Percentiles rank a stretch among this genome's conserved stretches.
Conservation (phyloP, 1,140 invertebrate species). For the Diachasma alloeum region DNA sequence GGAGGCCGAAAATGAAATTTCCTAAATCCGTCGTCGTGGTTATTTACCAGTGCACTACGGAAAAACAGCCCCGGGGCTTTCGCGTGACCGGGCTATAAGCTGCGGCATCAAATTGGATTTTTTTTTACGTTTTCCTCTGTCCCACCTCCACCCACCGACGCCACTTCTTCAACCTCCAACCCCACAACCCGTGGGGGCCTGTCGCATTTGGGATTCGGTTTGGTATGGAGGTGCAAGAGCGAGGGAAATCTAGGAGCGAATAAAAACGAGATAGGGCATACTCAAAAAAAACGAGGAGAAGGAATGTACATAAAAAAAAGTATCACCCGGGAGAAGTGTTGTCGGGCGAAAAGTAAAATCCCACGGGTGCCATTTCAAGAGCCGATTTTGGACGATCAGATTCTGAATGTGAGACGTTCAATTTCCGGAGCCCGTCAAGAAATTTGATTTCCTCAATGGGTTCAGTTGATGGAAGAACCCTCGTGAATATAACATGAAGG, state of each 20-base stretch:
- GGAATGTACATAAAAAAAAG: not conserved
- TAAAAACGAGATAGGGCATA: not conserved
- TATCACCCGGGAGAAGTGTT: conserved; percentile 14
- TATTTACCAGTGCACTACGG: conserved; percentile 10
- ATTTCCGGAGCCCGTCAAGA: conserved; percentile 28
- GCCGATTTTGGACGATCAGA: conserved; percentile 25
- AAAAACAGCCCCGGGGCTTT: conserved; percentile 6
- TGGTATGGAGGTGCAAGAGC: not conserved
- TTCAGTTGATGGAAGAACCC: not conserved
- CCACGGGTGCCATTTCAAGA: conserved; percentile 17
- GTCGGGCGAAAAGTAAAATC: conserved; percentile 12
- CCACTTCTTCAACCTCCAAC: not conserved
- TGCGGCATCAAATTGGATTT: conserved; percentile 11
- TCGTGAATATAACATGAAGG: conserved; percentile 11
- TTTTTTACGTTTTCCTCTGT: not conserved
- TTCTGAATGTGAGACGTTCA: conserved; percentile 27
- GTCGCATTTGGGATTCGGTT: not conserved
- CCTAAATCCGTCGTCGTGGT: conserved; percentile 10
- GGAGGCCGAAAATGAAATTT: conserved; percentile 10
- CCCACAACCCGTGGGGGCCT: not conserved
- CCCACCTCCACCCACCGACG: not conserved
- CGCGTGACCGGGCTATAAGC: conserved; percentile 5
- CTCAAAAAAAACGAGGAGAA: not conserved
- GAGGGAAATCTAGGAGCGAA: not conserved
- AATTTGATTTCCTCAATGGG: conserved; percentile 33